These are phyloP conservation scores for Ommatoiulus sabulosus DNA, from an alignment of 2,888 invertebrate species.

Conservation along the genomic window DNA sequence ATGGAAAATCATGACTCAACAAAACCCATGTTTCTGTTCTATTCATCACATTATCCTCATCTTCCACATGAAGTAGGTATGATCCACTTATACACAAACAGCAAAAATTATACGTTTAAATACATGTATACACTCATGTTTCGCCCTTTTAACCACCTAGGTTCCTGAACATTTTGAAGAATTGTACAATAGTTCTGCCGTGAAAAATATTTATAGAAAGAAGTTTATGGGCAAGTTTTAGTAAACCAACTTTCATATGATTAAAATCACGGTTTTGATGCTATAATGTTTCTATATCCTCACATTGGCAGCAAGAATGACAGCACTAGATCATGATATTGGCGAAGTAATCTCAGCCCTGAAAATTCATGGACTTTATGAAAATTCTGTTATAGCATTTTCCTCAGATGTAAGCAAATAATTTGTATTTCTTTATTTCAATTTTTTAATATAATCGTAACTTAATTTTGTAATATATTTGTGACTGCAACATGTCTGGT, in stretches of 20 bases:
- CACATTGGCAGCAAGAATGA: slow-evolving; percentile 18
- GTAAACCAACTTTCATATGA: not conserved
- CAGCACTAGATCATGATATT: slow-evolving; percentile 52
- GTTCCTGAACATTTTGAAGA: not conserved
- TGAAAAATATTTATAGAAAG: slow-evolving; percentile 6
- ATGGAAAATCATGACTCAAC: not conserved
- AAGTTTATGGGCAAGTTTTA: not conserved
- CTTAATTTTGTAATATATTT: not conserved
- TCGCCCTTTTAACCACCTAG: not conserved
- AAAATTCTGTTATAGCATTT: slow-evolving; percentile 51
- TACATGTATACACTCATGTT: not conserved
- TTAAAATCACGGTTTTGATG: not conserved
- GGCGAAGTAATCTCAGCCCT: slow-evolving; percentile 50
- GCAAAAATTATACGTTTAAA: not conserved
- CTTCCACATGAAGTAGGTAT: slow-evolving; percentile 12
- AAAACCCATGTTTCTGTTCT: slow-evolving; percentile 2
- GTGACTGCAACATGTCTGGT: too few species aligned
- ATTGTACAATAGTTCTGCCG: not conserved
- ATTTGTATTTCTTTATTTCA: not conserved
- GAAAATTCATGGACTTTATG: slow-evolving; percentile 53
- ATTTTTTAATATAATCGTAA: too few species aligned
- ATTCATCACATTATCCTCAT: slow-evolving; percentile 21
- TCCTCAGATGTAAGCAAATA: slow-evolving; percentile 49
- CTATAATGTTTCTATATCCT: not conserved
- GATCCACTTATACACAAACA: not conserved